Evolutionary conservation across 2,888 invertebrate species (phyloP), one percentile per base, ranked within the genome.

Genomic region (Cerceris ruficornis): DNA sequence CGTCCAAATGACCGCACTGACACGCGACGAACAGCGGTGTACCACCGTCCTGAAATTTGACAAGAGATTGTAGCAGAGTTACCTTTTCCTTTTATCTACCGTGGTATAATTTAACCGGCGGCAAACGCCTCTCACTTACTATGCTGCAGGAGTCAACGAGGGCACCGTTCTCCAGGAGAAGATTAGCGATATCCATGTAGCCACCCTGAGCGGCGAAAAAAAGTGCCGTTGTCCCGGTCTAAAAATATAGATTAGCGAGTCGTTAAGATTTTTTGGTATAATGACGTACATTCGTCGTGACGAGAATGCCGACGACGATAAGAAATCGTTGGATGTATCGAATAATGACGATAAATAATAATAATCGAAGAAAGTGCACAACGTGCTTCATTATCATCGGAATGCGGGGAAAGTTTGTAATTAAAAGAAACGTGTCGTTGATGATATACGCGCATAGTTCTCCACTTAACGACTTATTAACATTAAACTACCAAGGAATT

Each of bases 181-280:
- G 93, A 78, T 94, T 93, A 39, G 97, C 96, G 81, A 98, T 95
- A 91, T 98, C 97, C 84, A 97, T 93, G 93, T 95, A 97, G 8
- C 98, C 98, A 84, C 97, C 97, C 93, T 98, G 98, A 15, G 98
- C 96, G 75, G 98, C 98, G 93, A 98, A 98, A 93, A 98, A 98
- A 88, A 98, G 93, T 59, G 98, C 97, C 80, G 97, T 97, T 59
- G 98, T 98, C 76, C 98, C 98, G 73, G 98, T 98, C 96, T 97
- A 59, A 62, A 68, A 83, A 65, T 52, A 60, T 28, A 13, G 41
- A 54, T 11, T 17, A n/a, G 7, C 11, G 6, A 39, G 39, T 39
- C 7, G 43, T 54, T 73, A 65, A 65, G 67, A n/a, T 2, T 42
- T 62, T 61, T n/a, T 9, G 14, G 7, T 11, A 50, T 11, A 52